phyloP scores from a whole-genome alignment of 53 echinoderm and acorn worm species.

The Stichopus horrens region DNA sequence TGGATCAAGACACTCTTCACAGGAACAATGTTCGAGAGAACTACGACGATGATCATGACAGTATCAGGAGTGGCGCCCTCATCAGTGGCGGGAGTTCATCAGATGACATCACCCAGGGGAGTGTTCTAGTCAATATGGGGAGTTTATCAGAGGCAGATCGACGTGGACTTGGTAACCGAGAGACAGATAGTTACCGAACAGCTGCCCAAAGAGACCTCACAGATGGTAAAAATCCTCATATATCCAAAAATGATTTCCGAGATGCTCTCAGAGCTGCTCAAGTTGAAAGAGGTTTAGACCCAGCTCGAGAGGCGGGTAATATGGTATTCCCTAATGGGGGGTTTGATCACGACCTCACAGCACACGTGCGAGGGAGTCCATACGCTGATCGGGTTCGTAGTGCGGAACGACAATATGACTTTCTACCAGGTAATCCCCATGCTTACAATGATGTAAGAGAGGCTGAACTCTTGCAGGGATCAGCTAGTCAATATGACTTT shows the following conservation, averaged over 20 bases:
- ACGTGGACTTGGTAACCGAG: neutral
- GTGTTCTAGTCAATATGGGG: neutral
- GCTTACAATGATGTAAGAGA: neutral
- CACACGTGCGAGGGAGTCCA: neutral
- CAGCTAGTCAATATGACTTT: neutral
- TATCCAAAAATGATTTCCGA: neutral
- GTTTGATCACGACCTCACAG: neutral
- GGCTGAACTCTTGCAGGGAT: neutral
- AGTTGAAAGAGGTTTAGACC: neutral
- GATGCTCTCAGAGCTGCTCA: neutral
- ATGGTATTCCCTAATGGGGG: conserved; percentile 18
- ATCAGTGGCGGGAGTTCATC: neutral
- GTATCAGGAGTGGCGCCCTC: neutral
- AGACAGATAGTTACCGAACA: neutral
- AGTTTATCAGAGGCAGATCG: neutral
- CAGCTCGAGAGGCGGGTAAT: neutral
- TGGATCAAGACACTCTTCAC: neutral
- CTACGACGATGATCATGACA: neutral
- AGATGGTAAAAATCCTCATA: neutral
- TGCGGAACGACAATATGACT: conserved; percentile 9
- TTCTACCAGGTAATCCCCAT: conserved; percentile 29
- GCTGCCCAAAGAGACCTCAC: neutral
- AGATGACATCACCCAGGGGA: neutral
- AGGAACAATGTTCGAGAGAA: neutral
- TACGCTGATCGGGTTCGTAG: neutral